These are phyloP conservation scores for Polypedilum pembai DNA, from an alignment of 1,140 invertebrate species.

Conservation along the genomic window DNA sequence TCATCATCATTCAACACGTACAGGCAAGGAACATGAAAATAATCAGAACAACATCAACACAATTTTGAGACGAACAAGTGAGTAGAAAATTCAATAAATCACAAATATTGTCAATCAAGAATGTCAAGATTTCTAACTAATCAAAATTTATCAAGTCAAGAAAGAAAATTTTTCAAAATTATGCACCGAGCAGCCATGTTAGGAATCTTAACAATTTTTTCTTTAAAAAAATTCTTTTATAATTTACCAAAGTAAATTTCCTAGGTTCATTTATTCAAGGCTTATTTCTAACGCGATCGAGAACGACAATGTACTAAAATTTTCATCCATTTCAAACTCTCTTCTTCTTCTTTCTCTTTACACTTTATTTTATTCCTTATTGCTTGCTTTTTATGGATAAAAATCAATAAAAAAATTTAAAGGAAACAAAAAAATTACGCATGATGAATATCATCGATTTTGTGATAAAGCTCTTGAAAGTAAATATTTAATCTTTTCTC, in stretches of 20 bases:
- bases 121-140: too few relatives aligned
- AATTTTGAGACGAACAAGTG: conserved; percentile 30
- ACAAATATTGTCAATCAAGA: too few relatives aligned
- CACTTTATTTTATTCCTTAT: neutral
- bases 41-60: conserved; percentile 31
- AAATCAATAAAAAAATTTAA: conserved; percentile 16
- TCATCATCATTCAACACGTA: conserved; percentile 20
- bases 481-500: conserved; percentile 44
- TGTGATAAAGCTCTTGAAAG: conserved; percentile 69
- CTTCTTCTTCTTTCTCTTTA: neutral
- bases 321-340: neutral
- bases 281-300: conserved; percentile 16
- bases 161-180: conserved; percentile 31
- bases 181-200: neutral
- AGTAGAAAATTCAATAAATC: conserved; percentile 29
- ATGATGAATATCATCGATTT: conserved; percentile 68
- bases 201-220: too few relatives aligned
- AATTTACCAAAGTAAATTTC: neutral
- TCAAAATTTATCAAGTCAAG: too few relatives aligned
- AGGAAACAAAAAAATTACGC: conserved; percentile 47
- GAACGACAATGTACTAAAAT: conserved; percentile 1
- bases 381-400: conserved; percentile 1
- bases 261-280: conserved; percentile 16
- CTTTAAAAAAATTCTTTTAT: neutral
- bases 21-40: conserved; percentile 29